Evolutionary conservation across 2,888 invertebrate genomes (phyloP).

Genomic region (Apeira syringaria): DNA sequence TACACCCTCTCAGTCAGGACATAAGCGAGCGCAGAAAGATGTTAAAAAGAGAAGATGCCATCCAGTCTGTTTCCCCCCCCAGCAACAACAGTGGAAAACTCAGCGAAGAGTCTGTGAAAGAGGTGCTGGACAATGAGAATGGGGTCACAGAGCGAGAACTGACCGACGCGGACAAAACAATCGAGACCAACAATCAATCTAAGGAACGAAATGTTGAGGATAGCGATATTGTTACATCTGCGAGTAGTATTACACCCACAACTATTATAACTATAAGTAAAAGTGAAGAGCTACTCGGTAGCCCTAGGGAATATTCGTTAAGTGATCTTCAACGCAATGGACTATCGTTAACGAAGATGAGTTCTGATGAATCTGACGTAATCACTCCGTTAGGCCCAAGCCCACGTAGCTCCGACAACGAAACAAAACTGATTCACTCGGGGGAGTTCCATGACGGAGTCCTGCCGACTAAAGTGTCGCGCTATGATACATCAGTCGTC

Average conservation of each 20-base stretch:
- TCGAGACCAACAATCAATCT: conserved; percentile 15
- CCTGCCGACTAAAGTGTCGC: conserved; percentile 70
- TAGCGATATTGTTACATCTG: conserved; percentile 39
- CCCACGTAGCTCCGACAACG: conserved; percentile 32
- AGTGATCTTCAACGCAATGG: conserved; percentile 24
- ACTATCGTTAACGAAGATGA: conserved; percentile 38
- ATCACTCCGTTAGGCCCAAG: conserved; percentile 53
- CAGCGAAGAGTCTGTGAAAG: conserved; percentile 72
- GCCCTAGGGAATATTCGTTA: conserved; percentile 28
- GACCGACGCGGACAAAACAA: conserved; percentile 21
- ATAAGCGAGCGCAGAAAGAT: conserved; percentile 72
- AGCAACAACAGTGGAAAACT: conserved; percentile 74
- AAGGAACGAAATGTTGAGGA: conserved; percentile 24
- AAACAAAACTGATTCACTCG: conserved; percentile 65
- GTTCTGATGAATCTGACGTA: conserved; percentile 70
- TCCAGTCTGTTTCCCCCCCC: conserved; percentile 75
- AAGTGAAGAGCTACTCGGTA: conserved; percentile 34
- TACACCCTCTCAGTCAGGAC: conserved; percentile 70
- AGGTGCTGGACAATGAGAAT: conserved; percentile 42
- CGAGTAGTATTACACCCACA: conserved; percentile 40
- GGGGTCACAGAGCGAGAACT: conserved; percentile 21
- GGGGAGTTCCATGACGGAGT: conserved; percentile 81
- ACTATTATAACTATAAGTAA: conserved; percentile 32
- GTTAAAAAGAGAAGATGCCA: conserved; percentile 77
- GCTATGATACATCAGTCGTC: conserved; percentile 72